Evolutionary conservation across 2,888 invertebrate species (phyloP).

Genomic region (Caenorhabditis japonica): DNA sequence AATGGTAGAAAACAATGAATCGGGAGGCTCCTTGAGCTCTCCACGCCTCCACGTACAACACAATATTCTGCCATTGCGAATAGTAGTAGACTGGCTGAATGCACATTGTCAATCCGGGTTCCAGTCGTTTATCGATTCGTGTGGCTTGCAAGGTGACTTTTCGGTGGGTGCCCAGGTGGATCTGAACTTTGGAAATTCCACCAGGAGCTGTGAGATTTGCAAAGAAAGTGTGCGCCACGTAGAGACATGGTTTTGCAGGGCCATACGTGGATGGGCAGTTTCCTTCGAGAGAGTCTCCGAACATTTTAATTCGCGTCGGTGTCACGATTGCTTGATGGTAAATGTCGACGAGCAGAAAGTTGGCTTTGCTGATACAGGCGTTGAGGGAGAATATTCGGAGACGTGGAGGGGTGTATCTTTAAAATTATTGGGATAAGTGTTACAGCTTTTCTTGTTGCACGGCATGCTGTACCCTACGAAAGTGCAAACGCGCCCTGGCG

Average conservation of each 20-base stretch:
- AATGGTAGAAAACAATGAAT: slow-evolving; percentile 62
- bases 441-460: not conserved
- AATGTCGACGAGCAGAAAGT: slow-evolving; percentile 18
- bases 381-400: slow-evolving; percentile 35
- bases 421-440: not conserved
- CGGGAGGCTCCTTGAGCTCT: slow-evolving; percentile 53
- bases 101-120: slow-evolving; percentile 30
- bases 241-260: slow-evolving; percentile 27
- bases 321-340: slow-evolving; percentile 4
- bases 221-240: slow-evolving; percentile 15
- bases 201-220: slow-evolving; percentile 1
- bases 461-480: not conserved
- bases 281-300: slow-evolving; percentile 16
- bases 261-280: slow-evolving; percentile 16
- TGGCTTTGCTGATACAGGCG: slow-evolving; percentile 10
- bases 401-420: slow-evolving; percentile 16
- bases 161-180: slow-evolving; percentile 18
- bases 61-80: slow-evolving; percentile 38
- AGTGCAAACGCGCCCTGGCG: too few relatives aligned
- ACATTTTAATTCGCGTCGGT: slow-evolving; percentile 8
- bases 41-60: slow-evolving; percentile 53
- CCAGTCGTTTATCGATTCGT: slow-evolving; percentile 15
- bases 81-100: slow-evolving; percentile 44
- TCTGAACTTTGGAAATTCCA: slow-evolving; percentile 7
- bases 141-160: slow-evolving; percentile 13